phyloP scores from a whole-genome alignment of 1,140 invertebrate species.

The Bombus terrestris region DNA sequence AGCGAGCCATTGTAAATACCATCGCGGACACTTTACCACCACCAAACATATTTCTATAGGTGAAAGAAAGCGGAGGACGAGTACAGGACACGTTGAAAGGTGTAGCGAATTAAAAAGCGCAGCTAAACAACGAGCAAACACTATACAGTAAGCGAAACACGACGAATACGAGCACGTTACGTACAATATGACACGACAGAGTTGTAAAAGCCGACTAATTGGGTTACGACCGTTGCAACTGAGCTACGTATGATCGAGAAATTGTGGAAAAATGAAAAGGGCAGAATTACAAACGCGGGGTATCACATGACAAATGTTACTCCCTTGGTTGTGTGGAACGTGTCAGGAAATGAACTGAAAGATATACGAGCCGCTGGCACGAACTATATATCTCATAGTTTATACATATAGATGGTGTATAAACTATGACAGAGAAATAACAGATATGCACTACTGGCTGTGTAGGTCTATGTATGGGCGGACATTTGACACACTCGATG shows the following conservation, averaged over 20 bases:
- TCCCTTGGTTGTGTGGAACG: slow-evolving; percentile 2
- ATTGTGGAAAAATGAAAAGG: not conserved
- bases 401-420: slow-evolving; percentile 47
- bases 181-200: not conserved
- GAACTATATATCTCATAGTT: slow-evolving; percentile 57
- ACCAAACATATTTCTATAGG: not conserved
- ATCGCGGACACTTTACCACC: not conserved
- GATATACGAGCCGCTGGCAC: slow-evolving; percentile 11
- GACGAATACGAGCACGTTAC: not conserved
- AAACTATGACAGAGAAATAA: slow-evolving; percentile 59
- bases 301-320: not conserved
- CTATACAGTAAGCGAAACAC: too few relatives aligned
- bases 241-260: not conserved
- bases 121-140: too few relatives aligned
- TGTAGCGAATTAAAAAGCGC: too few relatives aligned
- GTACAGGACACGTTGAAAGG: too few relatives aligned
- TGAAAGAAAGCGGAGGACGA: rapidly evolving
- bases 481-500: slow-evolving; percentile 55
- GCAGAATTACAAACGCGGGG: not conserved
- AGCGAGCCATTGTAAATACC: too few relatives aligned
- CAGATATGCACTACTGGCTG: slow-evolving; percentile 45
- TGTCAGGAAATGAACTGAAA: slow-evolving; percentile 52
- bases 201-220: not conserved
- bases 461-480: not conserved
- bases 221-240: not conserved